Evolutionary conservation across 30 jellyfish, hydroid and myxozoan genomes (phyloP).

Genomic region (Hydractinia echinata): DNA sequence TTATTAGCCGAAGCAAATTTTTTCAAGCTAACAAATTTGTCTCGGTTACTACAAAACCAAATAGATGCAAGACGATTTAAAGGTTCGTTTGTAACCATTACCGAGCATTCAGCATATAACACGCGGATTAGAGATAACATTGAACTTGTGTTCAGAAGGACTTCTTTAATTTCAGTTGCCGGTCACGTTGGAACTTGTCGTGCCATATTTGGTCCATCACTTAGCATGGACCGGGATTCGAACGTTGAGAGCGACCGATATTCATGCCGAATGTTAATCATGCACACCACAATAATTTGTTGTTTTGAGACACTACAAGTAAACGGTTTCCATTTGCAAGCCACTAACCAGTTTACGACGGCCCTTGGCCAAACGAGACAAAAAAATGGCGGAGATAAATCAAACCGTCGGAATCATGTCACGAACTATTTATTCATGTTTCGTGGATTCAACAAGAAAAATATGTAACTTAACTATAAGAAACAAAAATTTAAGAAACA

Average conservation of each 20-base stretch:
- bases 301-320: neutral
- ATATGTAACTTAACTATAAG: too few species aligned
- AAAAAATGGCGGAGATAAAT: too few species aligned
- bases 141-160: neutral
- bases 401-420: too few species aligned
- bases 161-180: neutral
- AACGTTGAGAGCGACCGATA: neutral
- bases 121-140: neutral
- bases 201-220: neutral
- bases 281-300: neutral
- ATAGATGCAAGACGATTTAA: neutral
- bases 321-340: neutral
- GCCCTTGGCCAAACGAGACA: too few species aligned
- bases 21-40: neutral
- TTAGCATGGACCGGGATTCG: slow-evolving; percentile 9
- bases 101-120: slow-evolving; percentile 4
- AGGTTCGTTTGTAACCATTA: neutral
- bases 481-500: too few species aligned
- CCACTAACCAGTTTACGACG: too few species aligned
- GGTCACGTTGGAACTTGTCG: slow-evolving; percentile 21
- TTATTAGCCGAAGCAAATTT: neutral
- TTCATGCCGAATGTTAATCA: slow-evolving; percentile 7
- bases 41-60: neutral
- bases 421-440: too few species aligned
- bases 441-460: too few species aligned